These are phyloP conservation scores for Caenorhabditis inopinata DNA, from an alignment of 1,140 invertebrate species.

Conservation along the genomic window DNA sequence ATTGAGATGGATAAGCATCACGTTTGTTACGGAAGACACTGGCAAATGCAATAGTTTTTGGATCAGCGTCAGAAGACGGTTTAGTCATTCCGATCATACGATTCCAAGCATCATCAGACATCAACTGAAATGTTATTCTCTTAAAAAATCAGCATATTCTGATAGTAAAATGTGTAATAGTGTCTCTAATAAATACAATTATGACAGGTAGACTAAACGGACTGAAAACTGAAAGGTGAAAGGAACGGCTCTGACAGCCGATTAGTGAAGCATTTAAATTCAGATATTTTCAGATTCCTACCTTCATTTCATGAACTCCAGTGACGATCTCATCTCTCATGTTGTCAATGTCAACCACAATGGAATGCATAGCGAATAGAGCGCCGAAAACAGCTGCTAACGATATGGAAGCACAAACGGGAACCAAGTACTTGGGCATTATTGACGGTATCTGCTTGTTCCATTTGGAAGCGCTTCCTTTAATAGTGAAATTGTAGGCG, in stretches of 20 bases:
- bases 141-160: too few species aligned
- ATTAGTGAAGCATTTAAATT: too few species aligned
- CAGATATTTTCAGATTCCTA: background rate
- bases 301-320: conserved; percentile 27
- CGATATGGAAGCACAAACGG: conserved; percentile 1
- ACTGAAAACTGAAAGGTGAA: too few species aligned
- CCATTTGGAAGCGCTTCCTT: background rate
- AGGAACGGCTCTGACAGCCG: too few species aligned
- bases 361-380: conserved; percentile 4
- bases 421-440: conserved; percentile 8
- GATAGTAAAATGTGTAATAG: too few species aligned
- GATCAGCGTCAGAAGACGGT: background rate
- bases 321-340: conserved; percentile 20
- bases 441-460: background rate
- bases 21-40: conserved; percentile 27
- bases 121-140: background rate
- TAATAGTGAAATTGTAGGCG: background rate
- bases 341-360: conserved; percentile 10
- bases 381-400: conserved; percentile 10
- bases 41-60: background rate
- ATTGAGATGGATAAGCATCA: conserved; percentile 20
- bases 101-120: conserved; percentile 28
- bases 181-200: too few species aligned
- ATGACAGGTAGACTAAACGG: too few species aligned
- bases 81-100: conserved; percentile 22